phyloP scores from a whole-genome alignment of 2,888 invertebrate species.

The Carabus problematicus region DNA sequence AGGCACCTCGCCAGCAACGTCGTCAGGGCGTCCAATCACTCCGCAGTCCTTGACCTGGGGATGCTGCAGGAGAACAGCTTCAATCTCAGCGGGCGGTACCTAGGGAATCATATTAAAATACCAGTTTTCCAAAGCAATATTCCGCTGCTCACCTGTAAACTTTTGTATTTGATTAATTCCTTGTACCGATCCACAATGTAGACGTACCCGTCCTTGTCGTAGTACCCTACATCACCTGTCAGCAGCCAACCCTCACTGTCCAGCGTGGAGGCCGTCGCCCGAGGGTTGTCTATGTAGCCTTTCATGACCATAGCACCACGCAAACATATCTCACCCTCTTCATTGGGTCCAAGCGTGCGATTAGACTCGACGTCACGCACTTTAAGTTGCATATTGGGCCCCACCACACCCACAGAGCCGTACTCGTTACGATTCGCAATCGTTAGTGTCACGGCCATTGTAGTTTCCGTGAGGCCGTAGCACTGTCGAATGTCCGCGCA shows the following conservation, averaged over 20 bases:
- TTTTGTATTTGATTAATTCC: constrained; percentile 91
- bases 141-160: constrained; percentile 69
- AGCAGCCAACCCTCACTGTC: constrained; percentile 79
- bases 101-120: too few species aligned
- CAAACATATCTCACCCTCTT: constrained; percentile 48
- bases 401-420: constrained; percentile 71
- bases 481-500: constrained; percentile 74
- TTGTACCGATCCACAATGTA: constrained; percentile 86
- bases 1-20: constrained; percentile 76
- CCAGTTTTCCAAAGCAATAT: not conserved
- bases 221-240: constrained; percentile 85
- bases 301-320: not conserved
- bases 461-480: constrained; percentile 80
- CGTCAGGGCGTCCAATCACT: constrained; percentile 80
- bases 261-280: constrained; percentile 69
- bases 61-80: constrained; percentile 77
- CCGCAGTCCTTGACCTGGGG: constrained; percentile 77
- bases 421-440: constrained; percentile 57
- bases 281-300: constrained; percentile 51
- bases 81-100: constrained; percentile 87
- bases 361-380: constrained; percentile 70
- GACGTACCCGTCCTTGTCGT: constrained; percentile 77
- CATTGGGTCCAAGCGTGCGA: constrained; percentile 65
- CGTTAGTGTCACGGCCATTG: constrained; percentile 63
- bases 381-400: constrained; percentile 68